A percentile compares a stretch with the other conserved stretches of the same genome.
phyloP scores from a whole-genome alignment of 1,140 invertebrate genomes.

The Tetranychus cinnabarinus region DNA sequence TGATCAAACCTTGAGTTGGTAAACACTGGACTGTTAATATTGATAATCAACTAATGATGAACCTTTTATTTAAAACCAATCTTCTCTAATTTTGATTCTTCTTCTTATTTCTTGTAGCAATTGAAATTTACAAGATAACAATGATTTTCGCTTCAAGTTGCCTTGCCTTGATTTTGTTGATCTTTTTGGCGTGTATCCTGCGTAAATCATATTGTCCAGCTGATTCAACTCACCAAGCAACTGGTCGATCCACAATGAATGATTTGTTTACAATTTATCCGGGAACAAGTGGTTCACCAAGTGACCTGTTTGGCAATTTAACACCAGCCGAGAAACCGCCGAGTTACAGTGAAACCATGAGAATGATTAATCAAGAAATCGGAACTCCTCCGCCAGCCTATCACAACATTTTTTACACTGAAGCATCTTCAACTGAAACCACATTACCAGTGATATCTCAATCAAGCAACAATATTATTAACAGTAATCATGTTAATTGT shows the following conservation, averaged over 20 bases:
- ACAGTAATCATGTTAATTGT: too few species aligned
- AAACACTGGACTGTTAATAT: too few species aligned
- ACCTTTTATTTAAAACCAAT: not conserved
- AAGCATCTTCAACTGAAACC: too few species aligned
- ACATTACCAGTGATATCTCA: too few species aligned
- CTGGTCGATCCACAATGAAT: too few species aligned
- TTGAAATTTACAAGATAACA: constrained; percentile 9
- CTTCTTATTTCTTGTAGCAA: not conserved
- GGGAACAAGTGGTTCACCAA: not conserved
- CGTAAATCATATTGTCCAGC: constrained; percentile 2
- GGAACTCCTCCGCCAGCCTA: too few species aligned
- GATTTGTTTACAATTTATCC: constrained; percentile 1
- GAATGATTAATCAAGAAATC: too few species aligned
- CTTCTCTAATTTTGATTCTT: not conserved
- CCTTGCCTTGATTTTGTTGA: constrained; percentile 1
- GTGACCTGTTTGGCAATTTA: not conserved
- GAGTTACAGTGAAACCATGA: constrained; percentile 1
- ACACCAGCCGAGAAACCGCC: constrained; percentile 1
- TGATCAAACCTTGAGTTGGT: too few species aligned
- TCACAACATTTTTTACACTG: too few species aligned
- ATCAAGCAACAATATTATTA: too few species aligned
- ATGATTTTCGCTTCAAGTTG: constrained; percentile 4
- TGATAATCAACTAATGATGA: not conserved
- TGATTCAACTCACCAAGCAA: not conserved
- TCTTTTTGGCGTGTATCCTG: constrained; percentile 1